phyloP scores from a whole-genome alignment of 1,140 invertebrate species.

The Tribolium castaneum region DNA sequence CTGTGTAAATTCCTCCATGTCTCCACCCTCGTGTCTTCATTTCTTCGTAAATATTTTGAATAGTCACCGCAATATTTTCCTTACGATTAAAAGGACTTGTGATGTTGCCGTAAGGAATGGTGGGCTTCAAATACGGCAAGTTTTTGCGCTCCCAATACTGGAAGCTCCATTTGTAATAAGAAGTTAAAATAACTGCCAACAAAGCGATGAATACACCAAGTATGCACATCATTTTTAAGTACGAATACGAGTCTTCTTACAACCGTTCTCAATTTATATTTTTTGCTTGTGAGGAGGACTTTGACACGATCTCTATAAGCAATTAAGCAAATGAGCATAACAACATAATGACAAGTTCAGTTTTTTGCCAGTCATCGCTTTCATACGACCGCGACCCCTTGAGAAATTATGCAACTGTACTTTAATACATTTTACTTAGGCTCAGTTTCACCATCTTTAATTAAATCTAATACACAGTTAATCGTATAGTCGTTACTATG shows the following conservation, averaged over 20 bases:
- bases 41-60: conserved; percentile 9
- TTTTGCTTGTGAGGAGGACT: neutral
- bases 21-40: conserved; percentile 32
- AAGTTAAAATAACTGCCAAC: neutral
- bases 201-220: neutral
- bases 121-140: conserved; percentile 13
- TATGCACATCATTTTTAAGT: neutral
- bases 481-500: too few species aligned
- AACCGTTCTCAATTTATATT: too few species aligned
- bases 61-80: conserved; percentile 23
- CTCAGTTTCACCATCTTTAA: too few species aligned
- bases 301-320: too few species aligned
- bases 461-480: too few species aligned
- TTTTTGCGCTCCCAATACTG: conserved; percentile 40
- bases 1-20: conserved; percentile 40
- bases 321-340: too few species aligned
- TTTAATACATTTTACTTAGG: too few species aligned
- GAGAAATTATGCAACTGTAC: too few species aligned
- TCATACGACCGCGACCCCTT: too few species aligned
- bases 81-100: conserved; percentile 36
- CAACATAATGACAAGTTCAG: too few species aligned
- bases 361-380: too few species aligned
- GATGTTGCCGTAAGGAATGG: conserved; percentile 45
- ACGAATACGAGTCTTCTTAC: too few species aligned
- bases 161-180: conserved; percentile 7